These are phyloP conservation scores for Marronus borbonicus DNA, from an alignment of 2,888 invertebrate genomes.

Conservation along the genomic window DNA sequence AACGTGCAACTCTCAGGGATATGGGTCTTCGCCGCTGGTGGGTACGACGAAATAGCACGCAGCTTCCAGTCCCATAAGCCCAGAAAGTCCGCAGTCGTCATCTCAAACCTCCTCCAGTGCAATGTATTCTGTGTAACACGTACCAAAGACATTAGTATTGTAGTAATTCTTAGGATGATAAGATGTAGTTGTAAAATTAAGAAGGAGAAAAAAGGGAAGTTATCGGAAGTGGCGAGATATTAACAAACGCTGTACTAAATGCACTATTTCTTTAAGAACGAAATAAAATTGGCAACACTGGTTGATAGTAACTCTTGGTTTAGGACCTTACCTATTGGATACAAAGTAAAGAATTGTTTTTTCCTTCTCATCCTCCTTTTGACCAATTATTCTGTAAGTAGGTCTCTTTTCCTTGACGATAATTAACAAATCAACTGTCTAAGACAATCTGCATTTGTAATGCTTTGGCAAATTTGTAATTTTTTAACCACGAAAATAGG, in stretches of 20 bases:
- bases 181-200: slow-evolving; percentile 20
- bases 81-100: slow-evolving; percentile 54
- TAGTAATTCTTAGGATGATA: slow-evolving; percentile 44
- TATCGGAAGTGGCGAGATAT: not conserved
- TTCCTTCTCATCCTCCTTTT: no score
- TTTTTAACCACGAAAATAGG: no score
- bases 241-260: slow-evolving; percentile 6
- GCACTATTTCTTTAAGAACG: slow-evolving; percentile 14
- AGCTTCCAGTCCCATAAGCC: slow-evolving; percentile 55
- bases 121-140: slow-evolving; percentile 66
- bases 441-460: no score
- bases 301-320: no score
- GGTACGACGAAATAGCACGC: slow-evolving; percentile 81
- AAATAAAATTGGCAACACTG: no score
- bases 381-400: no score
- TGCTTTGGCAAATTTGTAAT: no score
- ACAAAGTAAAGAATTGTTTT: no score
- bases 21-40: slow-evolving; percentile 84
- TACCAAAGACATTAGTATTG: slow-evolving; percentile 65
- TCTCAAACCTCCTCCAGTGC: slow-evolving; percentile 62
- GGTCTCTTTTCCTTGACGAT: no score
- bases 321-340: no score
- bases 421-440: no score
- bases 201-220: slow-evolving; percentile 13
- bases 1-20: slow-evolving; percentile 89